A percentile compares a stretch with the other conserved stretches of the same genome.
These are phyloP conservation scores for Selenia dentaria DNA, from an alignment of 2,888 invertebrate genomes.

Conservation along the genomic window DNA sequence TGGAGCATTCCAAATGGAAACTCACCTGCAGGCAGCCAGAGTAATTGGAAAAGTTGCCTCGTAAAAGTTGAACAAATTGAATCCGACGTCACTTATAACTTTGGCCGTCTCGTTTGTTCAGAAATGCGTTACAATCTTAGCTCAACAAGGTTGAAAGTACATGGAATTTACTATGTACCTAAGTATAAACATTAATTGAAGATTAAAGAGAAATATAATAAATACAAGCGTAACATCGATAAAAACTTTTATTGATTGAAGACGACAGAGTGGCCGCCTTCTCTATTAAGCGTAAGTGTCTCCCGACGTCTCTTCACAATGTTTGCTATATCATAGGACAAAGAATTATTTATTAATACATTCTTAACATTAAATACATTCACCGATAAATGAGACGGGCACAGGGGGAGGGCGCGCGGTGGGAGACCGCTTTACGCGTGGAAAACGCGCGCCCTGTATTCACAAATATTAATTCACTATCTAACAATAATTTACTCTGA, in stretches of 20 bases:
- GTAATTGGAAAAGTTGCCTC: constrained; percentile 62
- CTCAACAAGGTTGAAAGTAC: background rate
- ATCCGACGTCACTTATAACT: constrained; percentile 51
- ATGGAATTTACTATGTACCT: background rate
- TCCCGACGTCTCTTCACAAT: constrained; percentile 71
- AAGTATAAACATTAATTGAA: background rate
- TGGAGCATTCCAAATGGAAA: constrained; percentile 28
- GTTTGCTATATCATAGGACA: constrained; percentile 68
- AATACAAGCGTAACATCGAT: constrained; percentile 71
- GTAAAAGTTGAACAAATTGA: constrained; percentile 55
- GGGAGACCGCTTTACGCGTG: constrained; percentile 59
- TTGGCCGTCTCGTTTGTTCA: constrained; percentile 40
- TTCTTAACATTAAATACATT: constrained; percentile 68
- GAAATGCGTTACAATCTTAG: constrained; percentile 19
- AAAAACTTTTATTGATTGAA: constrained; percentile 82
- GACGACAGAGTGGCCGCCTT: constrained; percentile 70
- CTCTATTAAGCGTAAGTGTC: constrained; percentile 81
- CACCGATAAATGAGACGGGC: constrained; percentile 64
- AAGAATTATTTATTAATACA: constrained; percentile 42
- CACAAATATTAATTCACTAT: constrained; percentile 78
- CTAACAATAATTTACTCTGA: constrained; percentile 79
- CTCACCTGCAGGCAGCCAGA: constrained; percentile 41
- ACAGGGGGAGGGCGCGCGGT: constrained; percentile 63
- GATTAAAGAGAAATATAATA: constrained; percentile 20
- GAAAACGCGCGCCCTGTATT: constrained; percentile 72